Conservation (phyloP, 2,888 invertebrate species). For the Cryptophagus acutangulus region DNA sequence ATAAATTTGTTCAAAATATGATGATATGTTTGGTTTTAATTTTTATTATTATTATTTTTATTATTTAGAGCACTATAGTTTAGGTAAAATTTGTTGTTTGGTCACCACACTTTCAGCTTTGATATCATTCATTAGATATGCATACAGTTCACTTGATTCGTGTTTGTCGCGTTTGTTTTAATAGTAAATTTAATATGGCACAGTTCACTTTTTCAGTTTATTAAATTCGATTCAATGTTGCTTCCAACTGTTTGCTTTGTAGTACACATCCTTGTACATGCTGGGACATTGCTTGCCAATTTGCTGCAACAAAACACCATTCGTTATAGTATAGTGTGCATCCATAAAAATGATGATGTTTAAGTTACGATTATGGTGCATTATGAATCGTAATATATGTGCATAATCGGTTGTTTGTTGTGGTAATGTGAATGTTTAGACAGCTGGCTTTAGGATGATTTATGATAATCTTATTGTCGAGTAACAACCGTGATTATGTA, state of each 20-base stretch:
- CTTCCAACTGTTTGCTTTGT: conserved; percentile 89
- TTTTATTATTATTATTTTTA: conserved; percentile 20
- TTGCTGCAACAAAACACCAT: conserved; percentile 51
- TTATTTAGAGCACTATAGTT: conserved; percentile 22
- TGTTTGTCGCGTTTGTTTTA: background rate
- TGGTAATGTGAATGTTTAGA: conserved; percentile 35
- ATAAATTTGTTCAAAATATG: conserved; percentile 43
- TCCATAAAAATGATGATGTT: no score
- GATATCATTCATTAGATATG: conserved; percentile 17
- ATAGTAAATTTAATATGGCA: conserved; percentile 17
- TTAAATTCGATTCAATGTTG: no score
- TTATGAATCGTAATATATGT: conserved; percentile 21
- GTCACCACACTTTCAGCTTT: conserved; percentile 30
- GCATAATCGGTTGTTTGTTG: conserved; percentile 26
- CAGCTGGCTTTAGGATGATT: conserved; percentile 36
- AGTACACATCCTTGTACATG: conserved; percentile 89
- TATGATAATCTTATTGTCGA: conserved; percentile 38
- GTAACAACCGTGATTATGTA: conserved; percentile 31
- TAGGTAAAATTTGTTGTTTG: conserved; percentile 26
- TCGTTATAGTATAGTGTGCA: no score
- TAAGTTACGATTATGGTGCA: no score
- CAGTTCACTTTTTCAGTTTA: conserved; percentile 24
- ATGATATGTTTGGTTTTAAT: conserved; percentile 42
- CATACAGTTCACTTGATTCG: conserved; percentile 14
- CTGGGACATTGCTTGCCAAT: conserved; percentile 82